These are phyloP conservation scores for Corynorhinus townsendii DNA, from an alignment of 2,113 vertebrate genomes.

Conservation along the genomic window DNA sequence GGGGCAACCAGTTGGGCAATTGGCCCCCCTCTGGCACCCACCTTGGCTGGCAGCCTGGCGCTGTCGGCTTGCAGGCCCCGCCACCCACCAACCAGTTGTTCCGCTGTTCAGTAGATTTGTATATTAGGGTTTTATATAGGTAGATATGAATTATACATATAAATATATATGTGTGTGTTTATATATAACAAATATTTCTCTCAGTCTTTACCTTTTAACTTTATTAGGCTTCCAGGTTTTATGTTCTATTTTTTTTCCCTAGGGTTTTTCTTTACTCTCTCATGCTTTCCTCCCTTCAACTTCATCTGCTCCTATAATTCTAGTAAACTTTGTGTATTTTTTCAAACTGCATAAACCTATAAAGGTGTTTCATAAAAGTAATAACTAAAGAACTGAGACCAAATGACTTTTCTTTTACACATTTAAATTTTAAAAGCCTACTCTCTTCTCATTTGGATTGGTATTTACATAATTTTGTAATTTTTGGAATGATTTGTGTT, in stretches of 20 bases:
- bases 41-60: no score
- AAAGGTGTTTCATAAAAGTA: background rate
- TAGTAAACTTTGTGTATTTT: background rate
- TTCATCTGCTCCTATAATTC: background rate
- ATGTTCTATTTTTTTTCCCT: background rate
- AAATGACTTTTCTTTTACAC: background rate
- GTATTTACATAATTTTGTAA: background rate
- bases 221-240: background rate
- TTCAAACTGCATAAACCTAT: background rate
- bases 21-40: no score
- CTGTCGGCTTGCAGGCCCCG: no score
- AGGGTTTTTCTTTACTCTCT: no score
- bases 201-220: background rate
- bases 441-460: background rate
- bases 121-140: no score
- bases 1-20: no score
- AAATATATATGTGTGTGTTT: background rate
- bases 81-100: no score
- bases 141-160: background rate
- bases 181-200: background rate
- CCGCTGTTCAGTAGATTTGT: no score
- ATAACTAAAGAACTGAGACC: background rate
- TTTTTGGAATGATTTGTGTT: background rate
- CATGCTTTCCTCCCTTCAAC: no score
- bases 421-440: conserved; percentile 1